Percentiles rank a stretch among this genome's conserved stretches.
Evolutionary conservation across 2,113 vertebrate species (phyloP).

Genomic region (Xenus cinereus): DNA sequence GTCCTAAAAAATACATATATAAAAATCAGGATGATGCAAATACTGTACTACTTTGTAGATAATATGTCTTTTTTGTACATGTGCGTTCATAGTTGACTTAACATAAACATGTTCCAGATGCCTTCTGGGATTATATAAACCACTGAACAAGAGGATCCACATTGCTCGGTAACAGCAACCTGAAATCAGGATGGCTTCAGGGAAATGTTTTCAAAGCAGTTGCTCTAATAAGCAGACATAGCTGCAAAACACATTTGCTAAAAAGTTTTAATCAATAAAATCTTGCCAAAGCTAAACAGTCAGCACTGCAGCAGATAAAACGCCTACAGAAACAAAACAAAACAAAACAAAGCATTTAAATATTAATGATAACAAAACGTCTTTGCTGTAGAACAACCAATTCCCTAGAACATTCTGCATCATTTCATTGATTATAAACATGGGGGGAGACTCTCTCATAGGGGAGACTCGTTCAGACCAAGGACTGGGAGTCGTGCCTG

Average conservation of each 20-base stretch:
- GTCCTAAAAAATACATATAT: conserved; percentile 1
- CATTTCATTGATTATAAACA: neutral
- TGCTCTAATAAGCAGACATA: neutral
- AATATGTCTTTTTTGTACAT: conserved; percentile 39
- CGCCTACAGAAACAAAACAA: neutral
- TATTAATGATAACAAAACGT: neutral
- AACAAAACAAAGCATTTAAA: neutral
- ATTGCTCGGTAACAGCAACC: neutral
- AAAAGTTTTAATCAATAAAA: neutral
- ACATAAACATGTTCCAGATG: conserved; percentile 47
- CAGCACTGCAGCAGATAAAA: neutral
- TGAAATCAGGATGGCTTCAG: neutral
- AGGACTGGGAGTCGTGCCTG: neutral
- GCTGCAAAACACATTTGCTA: neutral
- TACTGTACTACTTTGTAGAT: conserved; percentile 44
- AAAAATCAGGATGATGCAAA: conserved; percentile 43
- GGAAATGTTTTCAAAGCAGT: conserved; percentile 1
- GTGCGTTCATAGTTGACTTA: conserved; percentile 14
- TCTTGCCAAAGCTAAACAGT: neutral
- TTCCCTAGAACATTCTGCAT: neutral
- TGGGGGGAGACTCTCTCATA: neutral
- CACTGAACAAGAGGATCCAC: neutral
- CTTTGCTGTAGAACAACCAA: neutral
- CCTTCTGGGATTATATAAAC: neutral
- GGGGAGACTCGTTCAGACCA: neutral